Evolutionary conservation across 2,888 invertebrate genomes (phyloP).

Genomic region (Ormyrus labotus): DNA sequence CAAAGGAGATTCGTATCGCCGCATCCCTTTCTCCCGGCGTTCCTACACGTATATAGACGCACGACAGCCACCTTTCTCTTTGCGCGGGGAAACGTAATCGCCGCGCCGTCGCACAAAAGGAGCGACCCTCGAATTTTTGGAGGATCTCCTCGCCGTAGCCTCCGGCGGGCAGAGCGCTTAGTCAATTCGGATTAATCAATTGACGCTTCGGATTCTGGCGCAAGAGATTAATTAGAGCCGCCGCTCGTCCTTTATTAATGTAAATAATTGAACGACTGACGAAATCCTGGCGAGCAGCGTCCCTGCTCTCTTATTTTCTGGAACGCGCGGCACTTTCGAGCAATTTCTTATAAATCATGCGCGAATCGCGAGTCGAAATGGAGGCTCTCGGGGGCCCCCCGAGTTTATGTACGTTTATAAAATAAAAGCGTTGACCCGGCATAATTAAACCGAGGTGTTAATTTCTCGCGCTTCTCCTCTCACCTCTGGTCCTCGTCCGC

Average conservation of each 20-base stretch:
- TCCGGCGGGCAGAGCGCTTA: too few relatives aligned
- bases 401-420: too few relatives aligned
- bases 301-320: not conserved
- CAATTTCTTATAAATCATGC: not conserved
- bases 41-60: too few relatives aligned
- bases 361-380: not conserved
- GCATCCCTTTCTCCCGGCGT: too few relatives aligned
- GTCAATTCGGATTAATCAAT: too few relatives aligned
- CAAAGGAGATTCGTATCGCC: too few relatives aligned
- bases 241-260: constrained; percentile 8
- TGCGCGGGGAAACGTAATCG: too few relatives aligned
- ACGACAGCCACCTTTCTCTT: too few relatives aligned
- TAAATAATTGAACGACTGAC: constrained; percentile 17
- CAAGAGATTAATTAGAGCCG: constrained; percentile 20
- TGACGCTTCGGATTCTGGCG: not conserved
- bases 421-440: too few relatives aligned
- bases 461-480: constrained; percentile 13
- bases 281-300: not conserved
- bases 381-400: not conserved
- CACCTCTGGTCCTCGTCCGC: not conserved
- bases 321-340: constrained; percentile 6
- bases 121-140: too few relatives aligned
- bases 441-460: not conserved
- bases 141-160: too few relatives aligned
- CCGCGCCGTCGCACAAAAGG: too few relatives aligned